These are phyloP conservation scores for Catostylus mosaicus DNA, from an alignment of 30 jellyfish, hydroid and myxozoan species.

Conservation along the genomic window DNA sequence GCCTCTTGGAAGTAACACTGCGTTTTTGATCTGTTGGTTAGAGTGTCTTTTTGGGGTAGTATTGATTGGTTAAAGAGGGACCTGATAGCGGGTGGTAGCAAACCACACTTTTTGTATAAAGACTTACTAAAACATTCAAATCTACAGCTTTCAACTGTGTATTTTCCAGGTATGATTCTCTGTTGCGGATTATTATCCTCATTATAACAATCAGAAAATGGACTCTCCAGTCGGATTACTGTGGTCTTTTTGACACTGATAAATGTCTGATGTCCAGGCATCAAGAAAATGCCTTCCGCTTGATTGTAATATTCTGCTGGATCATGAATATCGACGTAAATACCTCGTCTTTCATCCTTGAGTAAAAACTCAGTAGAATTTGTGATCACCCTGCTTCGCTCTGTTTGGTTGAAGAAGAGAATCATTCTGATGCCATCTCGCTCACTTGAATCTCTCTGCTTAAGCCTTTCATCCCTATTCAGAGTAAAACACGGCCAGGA, in stretches of 20 bases:
- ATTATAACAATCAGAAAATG: neutral
- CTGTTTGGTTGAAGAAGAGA: conserved; percentile 11
- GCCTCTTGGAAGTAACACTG: neutral
- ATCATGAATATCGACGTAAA: conserved; percentile 25
- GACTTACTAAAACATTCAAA: neutral
- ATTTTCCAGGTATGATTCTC: neutral
- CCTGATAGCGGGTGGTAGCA: neutral
- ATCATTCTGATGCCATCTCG: conserved; percentile 14
- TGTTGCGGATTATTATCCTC: neutral
- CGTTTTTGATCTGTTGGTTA: no score
- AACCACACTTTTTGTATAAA: conserved; percentile 6
- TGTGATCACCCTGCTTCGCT: neutral
- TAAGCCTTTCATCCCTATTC: neutral
- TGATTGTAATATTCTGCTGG: conserved; percentile 17
- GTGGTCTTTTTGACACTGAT: neutral
- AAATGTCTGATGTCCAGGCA: conserved; percentile 13
- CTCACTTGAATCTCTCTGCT: neutral
- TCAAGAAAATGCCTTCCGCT: neutral
- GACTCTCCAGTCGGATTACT: neutral
- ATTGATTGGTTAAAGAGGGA: neutral
- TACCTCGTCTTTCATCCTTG: conserved; percentile 3
- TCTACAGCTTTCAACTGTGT: conserved; percentile 11
- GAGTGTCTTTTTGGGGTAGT: neutral
- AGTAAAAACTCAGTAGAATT: neutral
- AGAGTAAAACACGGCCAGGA: conserved; percentile 31